Base-by-base conservation (phyloP, 2,888 invertebrate genomes). In the Cheilosia soror region DNA sequence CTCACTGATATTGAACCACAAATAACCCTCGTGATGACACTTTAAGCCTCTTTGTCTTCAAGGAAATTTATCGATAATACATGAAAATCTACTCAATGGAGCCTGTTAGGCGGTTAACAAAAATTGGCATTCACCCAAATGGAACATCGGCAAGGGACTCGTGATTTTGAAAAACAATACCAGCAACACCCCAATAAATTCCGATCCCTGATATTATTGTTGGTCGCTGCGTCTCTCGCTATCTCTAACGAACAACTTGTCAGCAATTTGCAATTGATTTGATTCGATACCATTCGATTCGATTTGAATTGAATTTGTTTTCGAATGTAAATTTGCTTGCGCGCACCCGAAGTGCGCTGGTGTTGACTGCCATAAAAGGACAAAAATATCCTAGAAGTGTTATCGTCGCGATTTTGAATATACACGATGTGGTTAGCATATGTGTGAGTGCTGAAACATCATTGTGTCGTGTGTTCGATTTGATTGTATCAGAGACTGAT, bases 261-360 rank as follows among this genome's bases (percentile, higher is more conserved):
- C 78, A 72, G 78, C 72, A 71, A 79, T 79, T 79, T 65, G 72
- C 78, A 65, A 79, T 72, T 79, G 78, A 72, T 72, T 79, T 72
- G 65, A 66, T 66, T 53, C 51, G 40, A 78, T 78, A 71, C 78
- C 63, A 69, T 69, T 57, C 51, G 40, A 78, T 78, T 78, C 78
- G 69, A 69, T 69, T 57, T 40, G 55, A 79, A 79, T 79, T 57
- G 78, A 79, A 79, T 79, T 71, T 79, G 65, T 79, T 65, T 72
- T 72, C 49, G 11, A 51, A 71, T 78, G 62, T 62, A 78, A 78
- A 78, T 78, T 55, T 40, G 27, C n/a, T 40, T 29, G 11, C 4
- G 5, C 37, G 15, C 7, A 3, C 7, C 7, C 13, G 6, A 13
- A 4, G 60, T 13, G 51, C 20, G 7, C 11, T 6, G n/a, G 13